Percentiles rank a stretch among this genome's conserved stretches.
Evolutionary conservation across 2,113 vertebrate species (phyloP).

Genomic region (Brachionichthys hirsutus): DNA sequence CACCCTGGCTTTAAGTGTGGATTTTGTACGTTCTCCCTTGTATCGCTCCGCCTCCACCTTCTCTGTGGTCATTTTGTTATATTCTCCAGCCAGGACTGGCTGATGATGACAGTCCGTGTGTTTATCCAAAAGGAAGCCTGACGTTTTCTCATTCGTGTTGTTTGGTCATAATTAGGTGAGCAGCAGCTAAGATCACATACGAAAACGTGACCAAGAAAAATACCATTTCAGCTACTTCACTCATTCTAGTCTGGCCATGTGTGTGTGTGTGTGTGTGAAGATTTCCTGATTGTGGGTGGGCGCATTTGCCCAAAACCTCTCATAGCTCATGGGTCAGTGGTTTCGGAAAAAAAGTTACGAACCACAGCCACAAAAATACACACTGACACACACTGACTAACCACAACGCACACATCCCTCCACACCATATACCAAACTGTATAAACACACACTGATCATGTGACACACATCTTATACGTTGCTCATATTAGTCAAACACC

Average conservation of each 20-base stretch:
- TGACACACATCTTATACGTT: slow-evolving; percentile 61
- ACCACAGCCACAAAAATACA: slow-evolving; percentile 41
- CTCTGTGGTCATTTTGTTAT: too few species aligned
- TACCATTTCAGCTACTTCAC: too few species aligned
- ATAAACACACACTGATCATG: slow-evolving; percentile 52
- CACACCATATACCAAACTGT: slow-evolving; percentile 50
- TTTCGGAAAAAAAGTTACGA: slow-evolving; percentile 62
- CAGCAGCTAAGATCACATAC: too few species aligned
- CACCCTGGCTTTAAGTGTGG: too few species aligned
- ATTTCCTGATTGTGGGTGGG: slow-evolving; percentile 73
- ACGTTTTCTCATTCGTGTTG: too few species aligned
- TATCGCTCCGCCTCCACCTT: too few species aligned
- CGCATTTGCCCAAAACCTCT: slow-evolving; percentile 64
- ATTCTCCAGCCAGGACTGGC: too few species aligned
- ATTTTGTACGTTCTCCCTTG: too few species aligned
- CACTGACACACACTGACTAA: slow-evolving; percentile 23
- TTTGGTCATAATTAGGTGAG: too few species aligned
- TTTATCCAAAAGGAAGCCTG: too few species aligned
- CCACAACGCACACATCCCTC: slow-evolving; percentile 55
- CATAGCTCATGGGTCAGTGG: slow-evolving; percentile 64
- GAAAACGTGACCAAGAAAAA: too few species aligned
- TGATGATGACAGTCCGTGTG: too few species aligned
- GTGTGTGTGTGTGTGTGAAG: slow-evolving; percentile 18
- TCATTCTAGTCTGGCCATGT: neutral
- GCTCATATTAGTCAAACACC: slow-evolving; percentile 49